Base-by-base conservation (phyloP, 1,140 invertebrate genomes). In the Ephestia elutella region DNA sequence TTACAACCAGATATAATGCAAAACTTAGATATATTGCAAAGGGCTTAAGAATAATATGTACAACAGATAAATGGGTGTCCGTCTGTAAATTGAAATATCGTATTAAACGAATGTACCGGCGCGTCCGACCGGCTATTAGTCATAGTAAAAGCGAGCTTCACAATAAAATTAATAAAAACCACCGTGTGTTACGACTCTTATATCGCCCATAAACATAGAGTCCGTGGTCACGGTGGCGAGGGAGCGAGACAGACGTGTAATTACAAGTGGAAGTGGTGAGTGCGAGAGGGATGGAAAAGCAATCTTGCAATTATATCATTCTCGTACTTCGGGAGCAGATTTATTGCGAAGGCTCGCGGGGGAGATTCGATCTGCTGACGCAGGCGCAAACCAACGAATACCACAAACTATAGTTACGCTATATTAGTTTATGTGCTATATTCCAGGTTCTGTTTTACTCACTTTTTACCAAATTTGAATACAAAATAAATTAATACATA, bases 291-390 rank as follows among this genome's bases (percentile, higher is more conserved):
- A 35, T 9, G 28, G 13, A 20, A 19, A 30, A 55, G 62, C 70
- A 68, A 68, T 71, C 66, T 68, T 68, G 70, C 66, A 71, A 71
- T 71, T 71, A 68, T 71, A 71, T 68, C 66, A 71, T 68, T 68
- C 66, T 66, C 44, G 55, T 62, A 51, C 60, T 35, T 35, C 32
- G 32, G 32, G 32, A 35, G 32, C 32, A 73, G 68, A 71, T 73
- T 71, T 71, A 71, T 71, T 62, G 53, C 53, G 25, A 17, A 35
- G 13, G 32, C 9, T 13, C 9, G 32, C 32, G 32, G 32, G 9
- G 2, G 32, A 2, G 32, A 35, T 35, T 35, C 32, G 32, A 35
- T 35, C 32, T 35, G 13, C 32, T 35, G 9, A 10, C 32, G 32
- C 9, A 5, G 21, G 21, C 21, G 7, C 21, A 25, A 25, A 25